These are phyloP conservation scores for Merops nubicus DNA, from an alignment of 2,113 vertebrate genomes.

Conservation along the genomic window DNA sequence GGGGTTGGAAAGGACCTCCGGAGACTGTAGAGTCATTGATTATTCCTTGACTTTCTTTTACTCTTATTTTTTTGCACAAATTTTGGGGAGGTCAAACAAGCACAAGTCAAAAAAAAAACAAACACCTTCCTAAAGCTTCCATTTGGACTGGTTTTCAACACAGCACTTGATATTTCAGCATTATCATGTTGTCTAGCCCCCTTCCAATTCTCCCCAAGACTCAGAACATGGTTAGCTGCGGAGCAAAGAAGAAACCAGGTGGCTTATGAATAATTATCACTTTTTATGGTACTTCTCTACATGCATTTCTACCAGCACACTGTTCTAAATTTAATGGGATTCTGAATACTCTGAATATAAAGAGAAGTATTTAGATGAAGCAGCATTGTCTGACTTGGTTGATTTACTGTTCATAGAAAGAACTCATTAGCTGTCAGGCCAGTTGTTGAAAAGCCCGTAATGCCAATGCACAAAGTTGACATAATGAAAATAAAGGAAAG, in stretches of 20 bases:
- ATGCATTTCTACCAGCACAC: not conserved
- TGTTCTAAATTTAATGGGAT: conserved; percentile 21
- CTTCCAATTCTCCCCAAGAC: not conserved
- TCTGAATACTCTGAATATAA: not conserved
- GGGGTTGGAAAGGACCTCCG: too few species aligned
- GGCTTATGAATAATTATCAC: conserved; percentile 44
- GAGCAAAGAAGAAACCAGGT: not conserved
- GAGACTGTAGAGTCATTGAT: too few species aligned
- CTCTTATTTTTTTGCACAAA: not conserved
- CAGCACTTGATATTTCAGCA: not conserved
- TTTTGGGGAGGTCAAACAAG: not conserved
- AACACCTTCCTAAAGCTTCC: not conserved
- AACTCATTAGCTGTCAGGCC: conserved; percentile 1
- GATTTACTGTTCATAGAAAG: conserved; percentile 17
- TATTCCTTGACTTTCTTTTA: not conserved
- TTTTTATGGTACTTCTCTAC: not conserved
- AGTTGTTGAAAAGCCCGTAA: not conserved
- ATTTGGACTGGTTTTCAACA: not conserved
- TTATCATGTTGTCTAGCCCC: not conserved
- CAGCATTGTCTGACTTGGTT: conserved; percentile 1
- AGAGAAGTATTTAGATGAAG: not conserved
- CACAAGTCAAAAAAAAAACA: not conserved
- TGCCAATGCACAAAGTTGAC: conserved; percentile 41
- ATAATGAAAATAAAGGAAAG: conserved; percentile 66
- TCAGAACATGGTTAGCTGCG: not conserved